phyloP scores from a whole-genome alignment of 2,113 vertebrate species.

The Paracanthobrama guichenoti region DNA sequence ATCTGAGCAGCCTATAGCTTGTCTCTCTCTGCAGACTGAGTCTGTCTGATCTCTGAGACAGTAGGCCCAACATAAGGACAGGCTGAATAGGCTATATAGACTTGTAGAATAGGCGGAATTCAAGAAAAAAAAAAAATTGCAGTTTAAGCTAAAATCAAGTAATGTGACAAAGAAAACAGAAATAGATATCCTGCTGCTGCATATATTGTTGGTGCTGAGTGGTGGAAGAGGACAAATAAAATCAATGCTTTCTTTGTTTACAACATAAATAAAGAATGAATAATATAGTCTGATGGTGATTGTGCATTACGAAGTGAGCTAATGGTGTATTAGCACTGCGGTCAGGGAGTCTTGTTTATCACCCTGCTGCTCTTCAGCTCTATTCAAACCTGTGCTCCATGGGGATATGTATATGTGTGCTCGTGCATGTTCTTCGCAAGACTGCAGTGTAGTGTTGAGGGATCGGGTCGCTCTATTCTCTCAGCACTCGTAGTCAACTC shows the following conservation, averaged over 20 bases:
- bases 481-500: slow-evolving; percentile 38
- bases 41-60: slow-evolving; percentile 10
- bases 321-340: slow-evolving; percentile 1
- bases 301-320: slow-evolving; percentile 21
- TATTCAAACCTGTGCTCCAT: slow-evolving; percentile 5
- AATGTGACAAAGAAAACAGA: slow-evolving; percentile 37
- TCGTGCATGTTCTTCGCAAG: slow-evolving; percentile 39
- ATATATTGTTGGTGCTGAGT: slow-evolving; percentile 34
- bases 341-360: slow-evolving; percentile 26
- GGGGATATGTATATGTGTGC: slow-evolving; percentile 35
- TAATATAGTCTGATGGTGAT: slow-evolving; percentile 7
- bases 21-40: slow-evolving; percentile 30
- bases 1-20: slow-evolving; percentile 65
- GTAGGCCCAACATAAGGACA: slow-evolving; percentile 26
- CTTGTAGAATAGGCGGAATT: slow-evolving; percentile 26
- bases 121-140: slow-evolving; percentile 8
- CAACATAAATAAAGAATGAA: slow-evolving; percentile 40
- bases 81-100: slow-evolving; percentile 22
- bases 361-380: slow-evolving; percentile 33
- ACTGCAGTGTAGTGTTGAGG: slow-evolving; percentile 9
- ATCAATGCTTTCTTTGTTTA: slow-evolving; percentile 31
- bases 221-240: not conserved
- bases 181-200: slow-evolving; percentile 35
- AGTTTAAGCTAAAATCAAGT: slow-evolving; percentile 34
- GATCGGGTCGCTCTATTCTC: slow-evolving; percentile 35